Conservation (phyloP, 1,140 invertebrate species). For the Aricia agestis region DNA sequence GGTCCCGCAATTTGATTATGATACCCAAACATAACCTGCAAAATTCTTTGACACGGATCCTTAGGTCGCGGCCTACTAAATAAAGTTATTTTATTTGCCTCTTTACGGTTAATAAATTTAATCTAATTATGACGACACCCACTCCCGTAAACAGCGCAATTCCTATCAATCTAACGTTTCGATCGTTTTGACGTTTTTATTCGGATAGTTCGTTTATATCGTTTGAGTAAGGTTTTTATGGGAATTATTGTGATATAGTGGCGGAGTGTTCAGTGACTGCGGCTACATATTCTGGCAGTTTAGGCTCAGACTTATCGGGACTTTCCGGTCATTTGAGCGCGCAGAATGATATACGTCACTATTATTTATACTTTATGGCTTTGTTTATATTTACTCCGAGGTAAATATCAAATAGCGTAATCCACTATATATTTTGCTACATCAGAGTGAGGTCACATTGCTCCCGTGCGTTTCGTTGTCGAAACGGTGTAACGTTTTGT, state of each 20-base stretch:
- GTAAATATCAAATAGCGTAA: constrained; percentile 12
- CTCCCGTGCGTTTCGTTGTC: too few relatives aligned
- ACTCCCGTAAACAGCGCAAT: background rate
- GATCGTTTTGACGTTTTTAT: background rate
- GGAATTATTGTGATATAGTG: constrained; percentile 23
- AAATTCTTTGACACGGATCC: too few relatives aligned
- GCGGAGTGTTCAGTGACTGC: constrained; percentile 16
- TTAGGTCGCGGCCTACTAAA: too few relatives aligned
- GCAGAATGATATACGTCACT: constrained; percentile 38
- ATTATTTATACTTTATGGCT: constrained; percentile 34
- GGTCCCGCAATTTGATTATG: background rate
- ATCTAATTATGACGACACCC: background rate
- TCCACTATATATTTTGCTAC: too few relatives aligned
- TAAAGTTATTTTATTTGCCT: too few relatives aligned
- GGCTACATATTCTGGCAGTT: constrained; percentile 26
- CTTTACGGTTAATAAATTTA: too few relatives aligned
- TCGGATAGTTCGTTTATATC: background rate
- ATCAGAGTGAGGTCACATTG: too few relatives aligned
- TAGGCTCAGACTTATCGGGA: constrained; percentile 52
- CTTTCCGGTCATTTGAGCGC: constrained; percentile 58
- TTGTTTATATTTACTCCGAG: constrained; percentile 14
- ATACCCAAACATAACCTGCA: background rate
- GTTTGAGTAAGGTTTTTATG: constrained; percentile 7
- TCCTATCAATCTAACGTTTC: background rate
- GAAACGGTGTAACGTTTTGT: too few relatives aligned